Base-by-base conservation (phyloP, 2,888 invertebrate species). In the Phalera bucephala region DNA sequence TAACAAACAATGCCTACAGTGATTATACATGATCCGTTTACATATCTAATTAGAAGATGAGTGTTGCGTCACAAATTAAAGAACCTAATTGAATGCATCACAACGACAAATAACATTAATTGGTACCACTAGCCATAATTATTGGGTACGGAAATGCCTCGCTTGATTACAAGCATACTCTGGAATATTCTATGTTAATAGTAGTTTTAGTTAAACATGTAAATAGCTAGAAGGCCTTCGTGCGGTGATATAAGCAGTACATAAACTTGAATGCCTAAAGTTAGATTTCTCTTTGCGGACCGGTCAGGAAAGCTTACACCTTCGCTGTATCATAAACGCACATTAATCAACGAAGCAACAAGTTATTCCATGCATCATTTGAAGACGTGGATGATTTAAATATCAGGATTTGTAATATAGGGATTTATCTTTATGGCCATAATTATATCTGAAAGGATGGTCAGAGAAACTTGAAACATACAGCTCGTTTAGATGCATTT, bases 271-370 rank as follows among this genome's bases (percentile, higher is more conserved):
- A 49, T 37, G 42, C 47, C 40, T 45, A 33, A 36, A 38, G 40
- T 43, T 31, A 44, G 36, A 40, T 55, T 48, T 59, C 60, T 51
- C 60, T 48, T 36, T 34, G 42, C 25, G 7, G 8, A 25, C 11
- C 25, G 25, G 14, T 13, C n/a, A 27, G 25, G 14, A 9, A 14
- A 27, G 13, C 14, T 14, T 27, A 27, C 27, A 27, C 27, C 27
- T 52, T 51, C 50, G 58, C 60, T 62, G 62, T 69, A 68, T 70
- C 74, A 74, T 64, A 62, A 64, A 63, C 52, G 63, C 52, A 56
- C 76, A 78, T 78, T 76, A 75, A 78, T 78, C 76, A 78, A 60
- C 43, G 49, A 11, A 8, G 9, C 17, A 3, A 19, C 2, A 29
- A 19, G 1, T 11, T 19, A 29, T 11, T 17, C 17, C 45, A 40